These are phyloP conservation scores for Mastigias papua DNA, from an alignment of 30 jellyfish, hydroid and myxozoan species.

Conservation along the genomic window DNA sequence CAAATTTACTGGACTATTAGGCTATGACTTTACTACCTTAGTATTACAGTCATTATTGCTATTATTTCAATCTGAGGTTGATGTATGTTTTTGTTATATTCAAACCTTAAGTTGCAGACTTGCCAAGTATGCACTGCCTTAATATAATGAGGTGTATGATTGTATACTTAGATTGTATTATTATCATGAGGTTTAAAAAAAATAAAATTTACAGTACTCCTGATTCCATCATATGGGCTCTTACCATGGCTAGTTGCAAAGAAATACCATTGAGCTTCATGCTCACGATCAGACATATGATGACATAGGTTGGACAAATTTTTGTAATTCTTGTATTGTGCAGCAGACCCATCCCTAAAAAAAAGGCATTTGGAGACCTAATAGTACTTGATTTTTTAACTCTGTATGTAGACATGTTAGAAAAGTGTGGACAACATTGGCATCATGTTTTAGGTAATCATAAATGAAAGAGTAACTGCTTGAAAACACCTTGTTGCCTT, in stretches of 20 bases:
- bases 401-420: not conserved
- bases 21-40: no score
- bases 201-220: not conserved
- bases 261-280: not conserved
- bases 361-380: not conserved
- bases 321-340: not conserved
- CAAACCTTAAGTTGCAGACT: no score
- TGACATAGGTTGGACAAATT: not conserved
- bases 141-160: no score
- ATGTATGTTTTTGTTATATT: no score
- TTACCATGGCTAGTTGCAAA: no score
- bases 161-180: no score
- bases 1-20: no score
- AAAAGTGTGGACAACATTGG: not conserved
- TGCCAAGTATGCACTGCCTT: no score
- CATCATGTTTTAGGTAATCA: not conserved
- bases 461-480: not conserved
- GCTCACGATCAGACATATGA: not conserved
- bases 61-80: no score
- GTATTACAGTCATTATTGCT: no score
- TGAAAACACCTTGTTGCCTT: not conserved
- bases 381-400: not conserved
- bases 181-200: not conserved
- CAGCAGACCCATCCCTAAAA: not conserved
- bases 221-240: not conserved